Base-by-base conservation (phyloP, 2,888 invertebrate species). In the Mesodorylaimus sp. region DNA sequence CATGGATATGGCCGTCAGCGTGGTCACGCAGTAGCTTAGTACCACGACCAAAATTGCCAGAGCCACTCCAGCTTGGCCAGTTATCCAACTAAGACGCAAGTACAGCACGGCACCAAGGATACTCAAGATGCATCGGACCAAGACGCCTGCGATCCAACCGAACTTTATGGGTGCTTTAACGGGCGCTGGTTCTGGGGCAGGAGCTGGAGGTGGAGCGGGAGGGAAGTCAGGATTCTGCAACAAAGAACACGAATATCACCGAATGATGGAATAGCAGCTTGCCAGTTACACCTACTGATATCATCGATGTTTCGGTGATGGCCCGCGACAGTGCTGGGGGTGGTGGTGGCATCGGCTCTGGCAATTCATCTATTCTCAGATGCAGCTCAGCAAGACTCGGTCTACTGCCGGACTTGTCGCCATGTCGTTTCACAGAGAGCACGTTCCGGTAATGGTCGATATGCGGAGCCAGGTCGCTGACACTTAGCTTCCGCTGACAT, bases 21-120 rank as follows among this genome's bases (percentile, higher is more conserved):
- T 78, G 50, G 93, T 73, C 38, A 74, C 72, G n/a, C 59, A n/a
- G 1, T 62, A 57, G 5, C 62, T 61, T 21, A 65, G 52, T 0
- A 64, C 55, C 10, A 64, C 62, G 38, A 65, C 56, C 32, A 53
- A 47, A 13, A 54, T 54, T 25, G 63, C 64, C n/a, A 61, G 52
- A 7, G 54, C 57, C 57, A 91, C 79, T 52, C 93, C 93, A 2
- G 91, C 81, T 68, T 93, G 87, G 36, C 84, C 85, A 45, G 93
- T 86, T 54, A 95, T 86, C 97, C 97, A 97, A 41, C 91, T 85
- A 63, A 97, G 75, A 49, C 93, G 80, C 58, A 93, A 76, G 71
- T 97, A 97, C 55, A 97, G 77, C 91, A 97, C 95, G 58, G 95
- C 95, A 49, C 95, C 95, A 83, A 89, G 95, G 64, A 97, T 95